Percentiles rank a stretch among this genome's conserved stretches.
Evolutionary conservation across 2,888 invertebrate genomes (phyloP).

Genomic region (Amiota minor): DNA sequence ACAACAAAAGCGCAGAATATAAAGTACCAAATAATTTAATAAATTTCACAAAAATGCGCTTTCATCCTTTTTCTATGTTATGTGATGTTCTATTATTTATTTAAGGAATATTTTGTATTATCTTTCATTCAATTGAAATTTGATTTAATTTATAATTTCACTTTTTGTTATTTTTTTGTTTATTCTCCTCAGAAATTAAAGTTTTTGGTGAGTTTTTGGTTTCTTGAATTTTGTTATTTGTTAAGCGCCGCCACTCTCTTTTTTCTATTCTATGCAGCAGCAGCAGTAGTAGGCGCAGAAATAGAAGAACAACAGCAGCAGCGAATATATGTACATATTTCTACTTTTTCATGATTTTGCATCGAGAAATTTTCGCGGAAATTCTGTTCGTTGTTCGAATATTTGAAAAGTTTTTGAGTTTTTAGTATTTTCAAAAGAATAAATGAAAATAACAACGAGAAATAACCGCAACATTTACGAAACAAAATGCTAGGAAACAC

Average conservation of each 20-base stretch:
- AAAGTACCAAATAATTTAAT: too few species aligned
- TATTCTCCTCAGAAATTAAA: neutral
- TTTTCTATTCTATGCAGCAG: neutral
- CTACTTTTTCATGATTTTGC: neutral
- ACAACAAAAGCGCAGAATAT: slow-evolving; percentile 42
- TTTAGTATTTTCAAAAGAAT: slow-evolving; percentile 28
- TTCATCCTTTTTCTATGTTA: slow-evolving; percentile 4
- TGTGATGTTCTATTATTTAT: neutral
- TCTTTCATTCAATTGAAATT: neutral
- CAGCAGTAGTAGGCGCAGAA: neutral
- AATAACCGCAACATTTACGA: slow-evolving; percentile 67
- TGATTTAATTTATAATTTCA: neutral
- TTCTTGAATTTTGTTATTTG: too few species aligned
- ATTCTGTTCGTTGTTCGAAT: neutral
- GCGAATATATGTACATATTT: neutral
- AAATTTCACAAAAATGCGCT: neutral
- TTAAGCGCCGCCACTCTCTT: neutral
- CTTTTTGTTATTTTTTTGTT: neutral
- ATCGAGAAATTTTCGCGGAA: slow-evolving; percentile 19
- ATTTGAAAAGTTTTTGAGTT: slow-evolving; percentile 20
- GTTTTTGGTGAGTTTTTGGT: neutral
- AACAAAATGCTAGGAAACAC: slow-evolving; percentile 68
- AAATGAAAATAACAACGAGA: slow-evolving; percentile 50
- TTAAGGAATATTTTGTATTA: neutral
- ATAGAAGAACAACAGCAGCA: neutral